Percentiles rank a stretch among this genome's conserved stretches.
Evolutionary conservation across 2,888 invertebrate species (phyloP).

Genomic region (Ormyrus pomaceus): DNA sequence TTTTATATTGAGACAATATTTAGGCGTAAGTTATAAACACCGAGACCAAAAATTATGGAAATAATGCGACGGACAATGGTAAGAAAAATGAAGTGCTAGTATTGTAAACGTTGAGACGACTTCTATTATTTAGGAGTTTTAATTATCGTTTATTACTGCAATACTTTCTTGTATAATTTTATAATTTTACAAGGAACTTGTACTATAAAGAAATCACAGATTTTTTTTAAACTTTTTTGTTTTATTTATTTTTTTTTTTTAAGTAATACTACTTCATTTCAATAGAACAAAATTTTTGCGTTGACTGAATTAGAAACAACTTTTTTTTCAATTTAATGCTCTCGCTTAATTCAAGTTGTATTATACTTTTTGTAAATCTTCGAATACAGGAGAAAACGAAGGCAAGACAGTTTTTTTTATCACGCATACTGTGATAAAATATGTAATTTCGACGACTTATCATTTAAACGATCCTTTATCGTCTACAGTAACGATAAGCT

Average conservation of each 20-base stretch:
- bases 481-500: constrained; percentile 21
- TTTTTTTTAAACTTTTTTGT: constrained; percentile 9
- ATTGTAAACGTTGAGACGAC: not conserved
- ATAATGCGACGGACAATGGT: constrained; percentile 62
- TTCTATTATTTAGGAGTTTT: constrained; percentile 7
- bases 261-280: not conserved
- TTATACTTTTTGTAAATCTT: constrained; percentile 4
- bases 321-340: constrained; percentile 10
- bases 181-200: not conserved
- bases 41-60: constrained; percentile 73
- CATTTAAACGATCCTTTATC: constrained; percentile 64
- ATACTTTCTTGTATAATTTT: constrained; percentile 1
- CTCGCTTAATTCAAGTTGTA: constrained; percentile 15
- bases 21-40: constrained; percentile 71
- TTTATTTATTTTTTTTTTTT: not conserved
- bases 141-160: not conserved
- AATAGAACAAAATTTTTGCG: not conserved
- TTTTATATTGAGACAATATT: constrained; percentile 72
- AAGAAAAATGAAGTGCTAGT: constrained; percentile 7
- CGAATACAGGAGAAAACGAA: no score
- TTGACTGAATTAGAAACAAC: constrained; percentile 29
- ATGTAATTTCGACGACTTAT: constrained; percentile 69
- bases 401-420: constrained; percentile 55
- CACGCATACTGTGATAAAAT: constrained; percentile 70
- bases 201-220: not conserved